phyloP scores from a whole-genome alignment of 2,797 vertebrate species.

The Sebastes kiyomatsui region DNA sequence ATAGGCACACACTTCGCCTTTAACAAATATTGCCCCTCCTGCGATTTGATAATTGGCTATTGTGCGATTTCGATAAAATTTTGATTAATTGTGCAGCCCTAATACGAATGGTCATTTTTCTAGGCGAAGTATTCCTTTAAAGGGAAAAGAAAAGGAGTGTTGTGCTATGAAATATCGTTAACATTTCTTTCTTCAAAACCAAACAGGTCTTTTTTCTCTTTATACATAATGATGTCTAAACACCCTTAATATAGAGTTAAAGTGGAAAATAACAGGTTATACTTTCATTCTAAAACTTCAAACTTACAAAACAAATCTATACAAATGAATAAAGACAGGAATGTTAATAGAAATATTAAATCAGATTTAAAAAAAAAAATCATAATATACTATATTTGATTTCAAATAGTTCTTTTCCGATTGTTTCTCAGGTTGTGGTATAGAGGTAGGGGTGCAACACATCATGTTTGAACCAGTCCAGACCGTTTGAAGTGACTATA shows the following conservation, averaged over 20 bases:
- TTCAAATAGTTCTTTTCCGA: constrained; percentile 26
- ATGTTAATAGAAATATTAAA: constrained; percentile 29
- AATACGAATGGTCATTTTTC: accelerated
- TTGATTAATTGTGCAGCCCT: no score
- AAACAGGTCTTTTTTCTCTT: neutral
- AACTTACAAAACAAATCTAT: constrained; percentile 8
- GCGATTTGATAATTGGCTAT: no score
- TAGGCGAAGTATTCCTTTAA: neutral
- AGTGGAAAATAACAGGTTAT: constrained; percentile 8
- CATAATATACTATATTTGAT: constrained; percentile 34
- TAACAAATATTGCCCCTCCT: no score
- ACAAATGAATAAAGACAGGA: constrained; percentile 20
- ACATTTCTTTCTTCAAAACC: neutral
- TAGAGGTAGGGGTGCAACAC: constrained; percentile 23
- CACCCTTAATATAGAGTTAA: neutral
- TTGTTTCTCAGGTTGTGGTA: constrained; percentile 30
- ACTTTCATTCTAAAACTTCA: constrained; percentile 18
- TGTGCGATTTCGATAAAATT: no score
- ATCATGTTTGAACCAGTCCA: constrained; percentile 5
- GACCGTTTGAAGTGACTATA: constrained; percentile 5
- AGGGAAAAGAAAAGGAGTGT: neutral
- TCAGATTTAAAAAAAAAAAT: constrained; percentile 7
- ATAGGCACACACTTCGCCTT: accelerated
- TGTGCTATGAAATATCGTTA: neutral
- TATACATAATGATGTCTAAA: neutral